A percentile compares a stretch with the other conserved stretches of the same genome.
These are phyloP conservation scores for Nephila pilipes DNA, from an alignment of 1,140 invertebrate species.

Conservation along the genomic window DNA sequence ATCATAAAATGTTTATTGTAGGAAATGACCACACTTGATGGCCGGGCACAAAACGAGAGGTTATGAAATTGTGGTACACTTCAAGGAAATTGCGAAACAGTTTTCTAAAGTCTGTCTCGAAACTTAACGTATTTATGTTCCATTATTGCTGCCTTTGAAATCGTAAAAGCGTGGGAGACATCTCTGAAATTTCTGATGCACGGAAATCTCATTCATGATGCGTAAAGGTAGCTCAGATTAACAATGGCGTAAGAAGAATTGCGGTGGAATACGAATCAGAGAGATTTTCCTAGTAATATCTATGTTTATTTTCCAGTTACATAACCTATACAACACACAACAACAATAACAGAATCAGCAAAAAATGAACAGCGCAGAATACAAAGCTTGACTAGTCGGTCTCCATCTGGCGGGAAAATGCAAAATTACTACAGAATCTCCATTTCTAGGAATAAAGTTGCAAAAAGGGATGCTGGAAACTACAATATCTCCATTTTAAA, in stretches of 20 bases:
- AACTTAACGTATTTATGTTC: slow-evolving; percentile 25
- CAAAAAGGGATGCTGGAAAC: too few relatives aligned
- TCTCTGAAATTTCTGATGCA: slow-evolving; percentile 20
- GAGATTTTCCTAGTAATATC: too few relatives aligned
- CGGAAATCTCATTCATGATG: not conserved
- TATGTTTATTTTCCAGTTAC: too few relatives aligned
- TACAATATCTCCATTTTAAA: too few relatives aligned
- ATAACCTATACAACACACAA: too few relatives aligned
- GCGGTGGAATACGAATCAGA: too few relatives aligned
- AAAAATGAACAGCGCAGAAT: too few relatives aligned
- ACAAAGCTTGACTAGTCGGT: too few relatives aligned
- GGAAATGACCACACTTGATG: slow-evolving; percentile 29
- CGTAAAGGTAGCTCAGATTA: not conserved
- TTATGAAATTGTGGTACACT: slow-evolving; percentile 28
- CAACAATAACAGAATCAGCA: too few relatives aligned
- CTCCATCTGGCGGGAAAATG: too few relatives aligned
- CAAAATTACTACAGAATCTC: too few relatives aligned
- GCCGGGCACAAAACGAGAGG: not conserved
- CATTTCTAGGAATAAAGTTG: too few relatives aligned
- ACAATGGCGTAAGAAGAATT: not conserved
- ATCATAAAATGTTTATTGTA: slow-evolving; percentile 25
- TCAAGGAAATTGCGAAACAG: not conserved
- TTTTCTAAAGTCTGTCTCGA: slow-evolving; percentile 20
- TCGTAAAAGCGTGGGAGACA: not conserved
- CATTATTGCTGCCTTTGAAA: not conserved